Conservation (phyloP, 2,797 vertebrate genomes). For the Periophthalmus magnuspinnatus region DNA sequence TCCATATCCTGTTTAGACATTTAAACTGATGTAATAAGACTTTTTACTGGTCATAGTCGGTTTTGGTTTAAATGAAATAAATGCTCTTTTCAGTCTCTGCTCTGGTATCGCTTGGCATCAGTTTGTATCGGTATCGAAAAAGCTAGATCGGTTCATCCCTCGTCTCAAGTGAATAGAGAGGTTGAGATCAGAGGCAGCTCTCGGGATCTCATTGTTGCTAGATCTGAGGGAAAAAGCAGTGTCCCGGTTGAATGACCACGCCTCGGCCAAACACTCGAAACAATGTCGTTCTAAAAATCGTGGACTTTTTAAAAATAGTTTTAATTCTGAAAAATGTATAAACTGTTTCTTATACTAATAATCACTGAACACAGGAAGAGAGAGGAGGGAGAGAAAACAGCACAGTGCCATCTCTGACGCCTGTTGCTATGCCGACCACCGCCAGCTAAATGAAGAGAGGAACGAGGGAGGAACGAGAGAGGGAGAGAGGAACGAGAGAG, state of each 20-base stretch:
- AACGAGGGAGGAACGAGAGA: no score
- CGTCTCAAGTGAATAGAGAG: not conserved
- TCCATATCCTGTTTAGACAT: no score
- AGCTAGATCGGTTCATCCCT: no score
- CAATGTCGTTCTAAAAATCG: not conserved
- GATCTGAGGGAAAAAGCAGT: conserved; percentile 30
- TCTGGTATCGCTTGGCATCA: no score
- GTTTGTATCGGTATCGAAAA: no score
- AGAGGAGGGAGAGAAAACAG: conserved; percentile 37
- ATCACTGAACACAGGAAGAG: conserved; percentile 35
- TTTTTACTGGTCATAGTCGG: no score
- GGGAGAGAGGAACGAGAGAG: conserved; percentile 48
- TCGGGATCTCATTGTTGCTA: not conserved
- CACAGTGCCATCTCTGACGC: conserved; percentile 75
- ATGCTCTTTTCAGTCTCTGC: no score
- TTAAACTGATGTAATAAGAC: no score
- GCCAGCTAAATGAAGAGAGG: conserved; percentile 62
- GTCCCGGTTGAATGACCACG: conserved; percentile 6
- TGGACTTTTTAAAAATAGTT: not conserved
- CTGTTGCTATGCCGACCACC: conserved; percentile 84
- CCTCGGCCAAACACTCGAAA: conserved; percentile 11
- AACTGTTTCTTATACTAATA: conserved; percentile 9
- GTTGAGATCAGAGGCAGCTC: not conserved
- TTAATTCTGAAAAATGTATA: not conserved
- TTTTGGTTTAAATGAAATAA: no score